phyloP scores from a whole-genome alignment of 2,888 invertebrate species.

The Theodoxus fluviatilis region DNA sequence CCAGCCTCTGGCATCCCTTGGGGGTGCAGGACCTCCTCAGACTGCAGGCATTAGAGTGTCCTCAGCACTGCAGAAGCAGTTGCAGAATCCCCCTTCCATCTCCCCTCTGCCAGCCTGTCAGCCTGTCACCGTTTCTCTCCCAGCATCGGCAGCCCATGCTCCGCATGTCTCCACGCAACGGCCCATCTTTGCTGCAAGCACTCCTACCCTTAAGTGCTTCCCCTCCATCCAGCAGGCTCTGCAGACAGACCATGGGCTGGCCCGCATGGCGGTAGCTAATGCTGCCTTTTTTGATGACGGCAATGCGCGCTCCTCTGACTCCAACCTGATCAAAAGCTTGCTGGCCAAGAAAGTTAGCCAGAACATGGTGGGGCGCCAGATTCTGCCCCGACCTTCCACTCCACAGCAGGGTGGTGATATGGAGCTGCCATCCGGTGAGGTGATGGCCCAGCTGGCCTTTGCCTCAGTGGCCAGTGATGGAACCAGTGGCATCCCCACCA shows the following conservation, averaged over 20 bases:
- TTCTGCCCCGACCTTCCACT: slow-evolving; percentile 16
- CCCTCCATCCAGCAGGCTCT: slow-evolving; percentile 44
- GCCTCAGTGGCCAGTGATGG: no score
- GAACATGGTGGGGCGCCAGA: slow-evolving; percentile 29
- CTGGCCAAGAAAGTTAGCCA: slow-evolving; percentile 81
- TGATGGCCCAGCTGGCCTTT: no score
- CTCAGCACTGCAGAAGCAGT: not conserved
- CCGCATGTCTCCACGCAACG: not conserved
- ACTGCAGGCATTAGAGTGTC: slow-evolving; percentile 15
- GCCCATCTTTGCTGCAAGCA: not conserved
- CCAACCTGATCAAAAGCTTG: slow-evolving; percentile 90
- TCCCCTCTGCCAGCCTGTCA: not conserved
- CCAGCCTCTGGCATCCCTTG: slow-evolving; percentile 14
- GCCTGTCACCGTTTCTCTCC: not conserved
- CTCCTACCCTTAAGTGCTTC: slow-evolving; percentile 32
- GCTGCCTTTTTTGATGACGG: slow-evolving; percentile 8
- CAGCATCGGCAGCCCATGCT: not conserved
- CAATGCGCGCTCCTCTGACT: slow-evolving; percentile 41
- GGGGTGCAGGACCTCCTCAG: slow-evolving; percentile 24
- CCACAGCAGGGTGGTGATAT: no score
- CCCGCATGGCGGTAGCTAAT: slow-evolving; percentile 14
- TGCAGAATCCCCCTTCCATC: slow-evolving; percentile 16
- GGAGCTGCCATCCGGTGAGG: no score
- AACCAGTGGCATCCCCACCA: no score
- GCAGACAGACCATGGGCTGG: slow-evolving; percentile 29